Percentiles rank a stretch among this genome's conserved stretches.
These are phyloP conservation scores for Apteryx mantelli DNA, from an alignment of 2,113 vertebrate species.

Conservation along the genomic window DNA sequence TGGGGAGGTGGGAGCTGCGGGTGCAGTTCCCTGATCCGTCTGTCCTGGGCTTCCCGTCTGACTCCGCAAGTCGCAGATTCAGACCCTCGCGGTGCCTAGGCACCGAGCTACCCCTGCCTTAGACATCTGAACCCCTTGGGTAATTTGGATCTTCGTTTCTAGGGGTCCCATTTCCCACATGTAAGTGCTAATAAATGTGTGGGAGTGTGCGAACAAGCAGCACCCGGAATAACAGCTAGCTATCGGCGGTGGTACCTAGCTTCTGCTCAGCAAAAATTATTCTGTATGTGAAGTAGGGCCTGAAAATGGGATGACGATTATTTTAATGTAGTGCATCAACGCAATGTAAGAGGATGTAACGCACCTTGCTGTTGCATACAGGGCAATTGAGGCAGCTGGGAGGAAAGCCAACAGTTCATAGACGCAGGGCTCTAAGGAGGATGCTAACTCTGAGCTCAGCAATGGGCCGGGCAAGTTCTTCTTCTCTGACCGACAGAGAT, in stretches of 20 bases:
- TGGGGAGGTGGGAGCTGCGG: fast-evolving
- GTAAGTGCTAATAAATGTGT: neutral
- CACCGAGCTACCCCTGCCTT: neutral
- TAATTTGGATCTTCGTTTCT: fast-evolving
- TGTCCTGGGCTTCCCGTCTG: neutral
- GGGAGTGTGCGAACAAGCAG: fast-evolving
- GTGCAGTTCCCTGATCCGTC: neutral
- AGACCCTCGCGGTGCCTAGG: neutral
- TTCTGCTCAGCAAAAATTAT: neutral
- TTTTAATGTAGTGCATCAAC: neutral
- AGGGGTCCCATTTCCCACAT: neutral
- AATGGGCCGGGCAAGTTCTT: fast-evolving
- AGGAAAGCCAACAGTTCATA: too few species aligned
- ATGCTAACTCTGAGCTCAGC: neutral
- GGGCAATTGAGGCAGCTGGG: neutral
- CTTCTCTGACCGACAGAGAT: neutral
- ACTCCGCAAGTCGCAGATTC: neutral
- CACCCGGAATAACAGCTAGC: neutral
- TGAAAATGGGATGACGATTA: neutral
- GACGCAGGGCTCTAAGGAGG: neutral
- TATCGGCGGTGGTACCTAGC: fast-evolving
- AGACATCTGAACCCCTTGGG: too few species aligned
- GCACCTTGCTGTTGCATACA: too few species aligned
- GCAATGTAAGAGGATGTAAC: too few species aligned
- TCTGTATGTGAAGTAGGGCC: neutral